Evolutionary conservation across 2,888 invertebrate genomes (phyloP).

Genomic region (Scaeva pyrastri): DNA sequence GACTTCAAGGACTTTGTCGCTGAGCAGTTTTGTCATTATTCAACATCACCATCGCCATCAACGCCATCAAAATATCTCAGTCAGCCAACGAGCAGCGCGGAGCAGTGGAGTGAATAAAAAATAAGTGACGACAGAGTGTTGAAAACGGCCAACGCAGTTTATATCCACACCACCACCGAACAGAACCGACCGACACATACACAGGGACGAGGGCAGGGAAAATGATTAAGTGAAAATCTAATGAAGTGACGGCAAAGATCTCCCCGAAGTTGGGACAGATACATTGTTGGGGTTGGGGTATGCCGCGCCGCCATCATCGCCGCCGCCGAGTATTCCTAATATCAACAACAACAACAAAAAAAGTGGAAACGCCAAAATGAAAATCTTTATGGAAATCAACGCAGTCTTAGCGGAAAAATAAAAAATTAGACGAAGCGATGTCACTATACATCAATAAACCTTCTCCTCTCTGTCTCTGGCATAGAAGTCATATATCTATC

Average conservation of each 20-base stretch:
- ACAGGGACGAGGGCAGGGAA: slow-evolving; percentile 11
- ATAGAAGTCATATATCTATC: neutral
- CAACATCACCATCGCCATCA: slow-evolving; percentile 30
- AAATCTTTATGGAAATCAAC: slow-evolving; percentile 47
- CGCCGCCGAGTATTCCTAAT: too few species aligned
- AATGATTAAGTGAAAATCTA: slow-evolving; percentile 74
- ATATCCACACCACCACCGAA: slow-evolving; percentile 42
- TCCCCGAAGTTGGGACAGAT: slow-evolving; percentile 28
- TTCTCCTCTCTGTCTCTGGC: too few species aligned
- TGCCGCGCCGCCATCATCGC: neutral
- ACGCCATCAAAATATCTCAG: slow-evolving; percentile 39
- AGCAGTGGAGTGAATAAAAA: neutral
- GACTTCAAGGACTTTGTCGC: slow-evolving; percentile 66
- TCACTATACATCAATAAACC: slow-evolving; percentile 29
- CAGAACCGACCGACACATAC: neutral
- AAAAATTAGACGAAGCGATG: neutral
- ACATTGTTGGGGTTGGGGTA: neutral
- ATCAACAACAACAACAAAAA: neutral
- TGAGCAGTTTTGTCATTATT: slow-evolving; percentile 60
- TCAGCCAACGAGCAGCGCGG: neutral
- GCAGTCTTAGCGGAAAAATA: neutral
- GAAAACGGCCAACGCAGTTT: slow-evolving; percentile 69
- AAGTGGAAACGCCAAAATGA: slow-evolving; percentile 58
- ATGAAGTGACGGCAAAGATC: slow-evolving; percentile 57
- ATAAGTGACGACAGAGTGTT: slow-evolving; percentile 46